These are phyloP conservation scores for Drosophila monieri DNA, from an alignment of 2,888 invertebrate species.

Conservation along the genomic window DNA sequence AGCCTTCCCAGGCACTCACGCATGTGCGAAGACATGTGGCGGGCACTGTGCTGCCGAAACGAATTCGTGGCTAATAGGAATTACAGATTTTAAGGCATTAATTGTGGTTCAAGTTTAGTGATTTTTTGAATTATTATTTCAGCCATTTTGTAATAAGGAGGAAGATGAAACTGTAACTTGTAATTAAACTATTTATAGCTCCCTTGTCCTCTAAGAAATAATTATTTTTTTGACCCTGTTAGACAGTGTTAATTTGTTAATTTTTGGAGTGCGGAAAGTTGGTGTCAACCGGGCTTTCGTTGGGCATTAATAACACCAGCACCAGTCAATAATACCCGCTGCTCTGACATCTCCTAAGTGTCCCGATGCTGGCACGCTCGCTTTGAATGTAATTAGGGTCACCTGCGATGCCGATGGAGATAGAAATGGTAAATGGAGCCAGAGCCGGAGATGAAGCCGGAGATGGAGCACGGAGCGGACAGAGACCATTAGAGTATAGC, in stretches of 20 bases:
- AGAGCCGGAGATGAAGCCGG: conserved; percentile 16
- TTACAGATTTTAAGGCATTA: not conserved
- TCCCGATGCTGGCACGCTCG: conserved; percentile 42
- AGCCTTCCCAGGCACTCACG: not conserved
- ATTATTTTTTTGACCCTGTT: not conserved
- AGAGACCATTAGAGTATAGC: conserved; percentile 26
- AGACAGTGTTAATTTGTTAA: conserved; percentile 19
- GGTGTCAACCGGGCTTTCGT: conserved; percentile 65
- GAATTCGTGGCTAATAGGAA: not conserved
- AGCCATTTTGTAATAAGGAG: not conserved
- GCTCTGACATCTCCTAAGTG: conserved; percentile 42
- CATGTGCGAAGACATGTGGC: conserved; percentile 1
- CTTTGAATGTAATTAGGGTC: conserved; percentile 68
- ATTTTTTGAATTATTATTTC: not conserved
- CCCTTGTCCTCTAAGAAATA: too few relatives aligned
- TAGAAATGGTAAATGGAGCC: conserved; percentile 25
- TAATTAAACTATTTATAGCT: too few relatives aligned
- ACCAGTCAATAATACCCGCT: conserved; percentile 49
- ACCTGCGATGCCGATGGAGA: conserved; percentile 33
- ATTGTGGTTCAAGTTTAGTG: not conserved
- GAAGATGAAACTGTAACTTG: too few relatives aligned
- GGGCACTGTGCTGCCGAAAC: conserved; percentile 28
- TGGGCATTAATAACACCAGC: conserved; percentile 55
- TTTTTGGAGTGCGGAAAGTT: conserved; percentile 55
- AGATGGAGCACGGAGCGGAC: conserved; percentile 19